These are phyloP conservation scores for Psilopogon haemacephalus DNA, from an alignment of 2,113 vertebrate species.

Conservation along the genomic window DNA sequence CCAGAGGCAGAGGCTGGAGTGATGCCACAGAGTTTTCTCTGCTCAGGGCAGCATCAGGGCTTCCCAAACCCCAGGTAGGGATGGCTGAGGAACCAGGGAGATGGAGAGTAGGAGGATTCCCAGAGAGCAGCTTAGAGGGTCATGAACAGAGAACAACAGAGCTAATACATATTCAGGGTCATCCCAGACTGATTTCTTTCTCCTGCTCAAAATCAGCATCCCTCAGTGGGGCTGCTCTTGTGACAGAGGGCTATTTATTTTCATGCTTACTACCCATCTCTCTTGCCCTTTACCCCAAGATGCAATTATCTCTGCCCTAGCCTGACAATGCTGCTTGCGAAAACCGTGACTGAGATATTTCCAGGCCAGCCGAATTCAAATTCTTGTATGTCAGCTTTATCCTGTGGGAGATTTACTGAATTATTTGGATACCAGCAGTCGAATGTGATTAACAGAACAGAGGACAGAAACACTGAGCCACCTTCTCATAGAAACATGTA, in stretches of 20 bases:
- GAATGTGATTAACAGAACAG: not conserved
- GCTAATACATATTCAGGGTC: not conserved
- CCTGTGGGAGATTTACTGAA: not conserved
- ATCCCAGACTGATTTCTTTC: not conserved
- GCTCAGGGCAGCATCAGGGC: not conserved
- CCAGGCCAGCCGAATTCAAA: not conserved
- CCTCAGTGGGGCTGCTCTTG: not conserved
- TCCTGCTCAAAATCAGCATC: not conserved
- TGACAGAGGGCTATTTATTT: slow-evolving; percentile 7
- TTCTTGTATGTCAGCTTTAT: not conserved
- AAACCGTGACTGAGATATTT: slow-evolving; percentile 14
- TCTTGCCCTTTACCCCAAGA: not conserved
- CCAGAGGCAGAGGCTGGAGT: not conserved
- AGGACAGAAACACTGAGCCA: not conserved
- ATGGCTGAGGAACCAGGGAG: not conserved
- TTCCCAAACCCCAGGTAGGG: rapidly evolving
- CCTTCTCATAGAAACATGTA: not conserved
- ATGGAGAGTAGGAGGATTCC: not conserved
- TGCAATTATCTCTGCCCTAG: slow-evolving; percentile 10
- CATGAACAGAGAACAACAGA: not conserved
- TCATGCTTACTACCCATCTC: not conserved
- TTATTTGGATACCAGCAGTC: not conserved
- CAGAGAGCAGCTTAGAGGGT: not conserved
- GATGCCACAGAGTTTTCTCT: rapidly evolving
- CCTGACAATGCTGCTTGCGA: slow-evolving; percentile 19